A percentile compares a stretch with the other conserved stretches of the same genome.
Conservation (phyloP, 2,888 invertebrate species). For the Andrena dorsata region DNA sequence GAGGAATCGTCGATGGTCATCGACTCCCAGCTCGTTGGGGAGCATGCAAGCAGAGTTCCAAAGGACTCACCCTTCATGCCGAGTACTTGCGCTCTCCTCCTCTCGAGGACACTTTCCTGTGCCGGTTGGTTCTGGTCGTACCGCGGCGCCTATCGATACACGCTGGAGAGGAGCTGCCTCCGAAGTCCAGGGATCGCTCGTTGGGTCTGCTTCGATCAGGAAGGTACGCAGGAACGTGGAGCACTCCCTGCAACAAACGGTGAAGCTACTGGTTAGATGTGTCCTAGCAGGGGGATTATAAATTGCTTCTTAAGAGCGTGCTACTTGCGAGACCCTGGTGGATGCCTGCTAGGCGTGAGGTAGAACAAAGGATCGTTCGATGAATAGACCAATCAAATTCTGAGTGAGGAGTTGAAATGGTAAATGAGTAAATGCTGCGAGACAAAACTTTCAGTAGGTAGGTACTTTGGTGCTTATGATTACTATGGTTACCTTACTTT, state of each 20-base stretch:
- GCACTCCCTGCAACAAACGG: conserved; percentile 41
- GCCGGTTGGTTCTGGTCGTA: conserved; percentile 22
- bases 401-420: too few relatives aligned
- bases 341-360: too few relatives aligned
- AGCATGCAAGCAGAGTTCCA: conserved; percentile 22
- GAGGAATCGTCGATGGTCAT: conserved; percentile 7
- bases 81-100: conserved; percentile 57
- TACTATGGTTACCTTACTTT: too few relatives aligned
- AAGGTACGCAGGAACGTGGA: conserved; percentile 46
- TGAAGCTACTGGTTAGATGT: background rate
- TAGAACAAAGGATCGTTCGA: too few relatives aligned
- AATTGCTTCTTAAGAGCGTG: conserved; percentile 12
- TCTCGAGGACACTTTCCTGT: conserved; percentile 51
- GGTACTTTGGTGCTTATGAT: too few relatives aligned
- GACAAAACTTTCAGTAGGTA: too few relatives aligned
- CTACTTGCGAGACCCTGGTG: background rate
- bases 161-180: conserved; percentile 12
- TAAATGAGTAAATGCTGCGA: too few relatives aligned
- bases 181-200: conserved; percentile 37
- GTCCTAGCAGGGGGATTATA: conserved; percentile 6
- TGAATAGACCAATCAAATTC: too few relatives aligned
- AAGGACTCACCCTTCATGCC: conserved; percentile 61
- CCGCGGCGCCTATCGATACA: conserved; percentile 42
- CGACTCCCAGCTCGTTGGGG: background rate
- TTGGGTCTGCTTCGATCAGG: conserved; percentile 45